Base-by-base conservation (phyloP, 1,140 invertebrate genomes). In the Drosophila obscura region DNA sequence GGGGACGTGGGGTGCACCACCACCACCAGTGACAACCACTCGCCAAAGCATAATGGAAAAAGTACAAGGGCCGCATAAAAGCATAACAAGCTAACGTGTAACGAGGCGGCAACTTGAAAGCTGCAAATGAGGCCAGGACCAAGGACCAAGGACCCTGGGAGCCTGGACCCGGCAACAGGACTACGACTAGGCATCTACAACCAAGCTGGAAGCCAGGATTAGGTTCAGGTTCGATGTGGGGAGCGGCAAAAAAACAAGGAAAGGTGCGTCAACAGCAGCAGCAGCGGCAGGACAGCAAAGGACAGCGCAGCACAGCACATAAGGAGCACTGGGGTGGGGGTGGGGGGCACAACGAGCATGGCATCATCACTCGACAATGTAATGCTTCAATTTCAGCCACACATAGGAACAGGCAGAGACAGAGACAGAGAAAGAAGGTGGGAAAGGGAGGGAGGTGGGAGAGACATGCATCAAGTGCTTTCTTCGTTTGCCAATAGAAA, bases 71-170 rank as follows among this genome's bases (percentile, higher is more conserved):
- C 58, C 69, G 72, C 73, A 73, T 84, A 80, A 85, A 85, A 85
- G 77, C 77, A 85, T 73, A 85, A 84, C 81, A 85, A 87, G 81
- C 67, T 62, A 84, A 85, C 77, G 81, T 84, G 80, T 72, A 79
- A 77, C 78, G 56, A 73, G 67, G 67, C 78, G 45, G 74, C 75
- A 68, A 68, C 72, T 77, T 60, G 67, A 77, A 71, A 68, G 63
- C 72, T 80, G 62, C 65, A 83, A 83, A 83, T 83, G 75, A 83
- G 80, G 80, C 58, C 80, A 83, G 59, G 19, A 55, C 31, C 16
- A 44, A 58, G 73, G 26, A 68, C 31, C n/a, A 22, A 62, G 39
- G 9, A 45, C 43, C 7, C 6, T 28, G 28, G 28, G 28, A 7
- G 1, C 1, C 26, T 28, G 28, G 35, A 39, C 8, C 39, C 19